Evolutionary conservation across 2,797 vertebrate genomes (phyloP).

Genomic region (Thripadectes ignobilis): DNA sequence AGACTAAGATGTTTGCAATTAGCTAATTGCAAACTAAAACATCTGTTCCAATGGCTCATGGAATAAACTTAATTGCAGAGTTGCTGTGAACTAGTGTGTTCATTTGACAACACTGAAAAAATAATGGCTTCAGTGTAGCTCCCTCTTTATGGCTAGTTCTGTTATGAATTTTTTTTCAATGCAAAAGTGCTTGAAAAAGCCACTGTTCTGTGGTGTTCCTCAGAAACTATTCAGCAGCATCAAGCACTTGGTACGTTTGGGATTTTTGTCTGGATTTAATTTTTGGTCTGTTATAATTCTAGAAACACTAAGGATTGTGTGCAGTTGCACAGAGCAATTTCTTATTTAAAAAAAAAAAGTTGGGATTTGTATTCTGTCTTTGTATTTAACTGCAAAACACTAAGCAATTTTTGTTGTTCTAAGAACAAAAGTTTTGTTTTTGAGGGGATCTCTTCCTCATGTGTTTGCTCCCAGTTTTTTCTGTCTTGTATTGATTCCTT

Average conservation of each 20-base stretch:
- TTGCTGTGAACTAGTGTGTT: constrained; percentile 34
- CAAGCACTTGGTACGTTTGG: background rate
- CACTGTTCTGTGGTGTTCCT: background rate
- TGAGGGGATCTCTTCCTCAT: background rate
- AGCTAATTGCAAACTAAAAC: constrained; percentile 25
- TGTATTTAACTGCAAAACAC: constrained; percentile 15
- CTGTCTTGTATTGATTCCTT: constrained; percentile 7
- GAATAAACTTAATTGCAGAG: constrained; percentile 36
- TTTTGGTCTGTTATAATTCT: background rate
- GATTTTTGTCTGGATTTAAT: constrained; percentile 15
- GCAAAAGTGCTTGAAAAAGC: background rate
- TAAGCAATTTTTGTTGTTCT: constrained; percentile 12
- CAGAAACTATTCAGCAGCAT: background rate
- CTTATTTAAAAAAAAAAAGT: background rate
- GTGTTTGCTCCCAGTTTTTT: constrained; percentile 46
- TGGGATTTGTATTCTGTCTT: background rate
- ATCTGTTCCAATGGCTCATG: constrained; percentile 42
- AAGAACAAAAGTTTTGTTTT: background rate
- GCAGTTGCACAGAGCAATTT: background rate
- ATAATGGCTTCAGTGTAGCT: constrained; percentile 31
- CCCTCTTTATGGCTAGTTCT: constrained; percentile 17
- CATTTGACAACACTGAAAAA: constrained; percentile 18
- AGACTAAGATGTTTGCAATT: constrained; percentile 1
- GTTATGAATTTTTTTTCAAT: background rate
- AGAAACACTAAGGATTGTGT: background rate